Base-by-base conservation (phyloP, 2,888 invertebrate genomes). In the Harpalus rubripes region DNA sequence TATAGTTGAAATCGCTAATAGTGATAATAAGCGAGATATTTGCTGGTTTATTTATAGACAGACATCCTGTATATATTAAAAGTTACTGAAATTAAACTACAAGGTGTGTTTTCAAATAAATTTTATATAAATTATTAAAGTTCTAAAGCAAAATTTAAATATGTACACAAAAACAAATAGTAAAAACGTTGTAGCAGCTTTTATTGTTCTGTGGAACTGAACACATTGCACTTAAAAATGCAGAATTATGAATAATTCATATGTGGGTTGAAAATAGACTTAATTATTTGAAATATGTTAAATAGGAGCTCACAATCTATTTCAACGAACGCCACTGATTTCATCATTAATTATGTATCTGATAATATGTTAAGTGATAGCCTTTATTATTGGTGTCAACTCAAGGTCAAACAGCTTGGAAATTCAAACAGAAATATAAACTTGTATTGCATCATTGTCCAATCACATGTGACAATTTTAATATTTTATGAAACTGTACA, bases 331-430 rank as follows among this genome's bases (percentile, higher is more conserved):
- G 72, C 72, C 44, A 74, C 72, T 74, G 72, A 44, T 74, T 74
- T 44, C 72, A 68, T 68, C 15, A 41, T 44, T 74, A 18, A 22
- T 58, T 58, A 78, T 78, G 58, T 78, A 78, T 78, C 78, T 78
- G 58, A 58, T 78, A 78, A 78, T 78, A 76, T 76, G 76, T 52
- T 52, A 16, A 76, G 78, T 22, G 78, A 78, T 78, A 78, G 78
- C 78, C 78, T 78, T 78, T 78, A 65, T 84, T 61, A 84, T 65
- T 84, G 78, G 56, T 78, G 84, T 84, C 84, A 84, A 84, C 84
- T 84, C 84, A 84, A 84, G 84, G 84, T 84, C 78, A 84, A 84
- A 78, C 26, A 84, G 56, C 68, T 68, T 81, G 78, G 58, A 78
- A 78, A 58, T 83, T 74, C 39, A 74, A 83, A 83, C 39, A 83